Evolutionary conservation across 2,113 vertebrate genomes (phyloP).

Genomic region (Zootoca vivipara): DNA sequence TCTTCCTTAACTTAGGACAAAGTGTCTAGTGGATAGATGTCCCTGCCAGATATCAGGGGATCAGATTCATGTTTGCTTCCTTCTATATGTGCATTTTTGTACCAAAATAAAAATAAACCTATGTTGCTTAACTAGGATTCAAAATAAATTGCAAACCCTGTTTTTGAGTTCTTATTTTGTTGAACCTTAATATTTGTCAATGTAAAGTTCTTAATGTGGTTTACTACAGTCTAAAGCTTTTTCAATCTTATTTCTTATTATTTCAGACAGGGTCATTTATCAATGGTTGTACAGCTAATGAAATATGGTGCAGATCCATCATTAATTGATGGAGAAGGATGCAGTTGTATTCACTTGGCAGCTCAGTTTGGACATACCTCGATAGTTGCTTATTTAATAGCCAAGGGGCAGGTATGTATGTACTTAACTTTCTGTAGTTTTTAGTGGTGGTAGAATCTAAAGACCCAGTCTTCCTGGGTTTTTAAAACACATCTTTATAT

Average conservation of each 20-base stretch:
- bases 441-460: background rate
- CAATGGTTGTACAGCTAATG: slow-evolving; percentile 99
- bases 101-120: too few species aligned
- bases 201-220: background rate
- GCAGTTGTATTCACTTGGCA: slow-evolving; percentile 96
- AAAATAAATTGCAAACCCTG: too few species aligned
- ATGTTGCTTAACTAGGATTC: too few species aligned
- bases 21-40: background rate
- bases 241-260: slow-evolving; percentile 47
- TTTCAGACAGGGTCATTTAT: slow-evolving; percentile 95
- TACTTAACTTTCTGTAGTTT: background rate
- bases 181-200: background rate
- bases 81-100: background rate
- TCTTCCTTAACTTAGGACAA: background rate
- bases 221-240: slow-evolving; percentile 13
- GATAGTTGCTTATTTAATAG: slow-evolving; percentile 98
- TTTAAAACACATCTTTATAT: background rate
- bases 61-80: background rate
- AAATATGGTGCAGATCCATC: slow-evolving; percentile 97
- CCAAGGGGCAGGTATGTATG: slow-evolving; percentile 94
- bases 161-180: background rate
- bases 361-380: slow-evolving; percentile 99
- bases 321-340: slow-evolving; percentile 97
- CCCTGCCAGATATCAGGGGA: background rate
- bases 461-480: background rate